Evolutionary conservation across 2,797 vertebrate genomes (phyloP), one percentile per base, ranked within the genome.

Genomic region (Scleropages formosus): DNA sequence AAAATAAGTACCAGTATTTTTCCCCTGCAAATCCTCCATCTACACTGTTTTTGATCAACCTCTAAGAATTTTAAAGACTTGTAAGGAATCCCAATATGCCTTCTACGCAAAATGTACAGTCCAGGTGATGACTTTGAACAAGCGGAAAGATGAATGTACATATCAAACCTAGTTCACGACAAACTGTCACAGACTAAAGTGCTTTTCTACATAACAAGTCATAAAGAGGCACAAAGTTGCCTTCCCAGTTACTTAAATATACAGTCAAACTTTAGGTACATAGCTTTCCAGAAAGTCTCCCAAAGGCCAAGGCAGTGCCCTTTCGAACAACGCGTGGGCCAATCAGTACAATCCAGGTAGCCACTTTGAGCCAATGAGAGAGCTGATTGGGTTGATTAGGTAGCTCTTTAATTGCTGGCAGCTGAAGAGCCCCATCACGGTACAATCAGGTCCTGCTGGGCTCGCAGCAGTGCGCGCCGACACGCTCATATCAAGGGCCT

Each of bases 351-450:
- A 11, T 47, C 16, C 47, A 70, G 20, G 24, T 13, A 51, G 27
- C 47, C 53, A 70, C 67, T 70, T 70, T 56, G 12, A 53, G 24
- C 67, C 67, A 70, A 70, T 70, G 20, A 53, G 47, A 27, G 16
- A 12, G 46, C 20, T 18, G 18, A 68, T 68, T 6, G 3, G 47
- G 46, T 49, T 70, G 67, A 70, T 70, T 70, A 70, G 67, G 53
- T 26, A 51, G 67, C 47, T 70, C 12, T 22, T 46, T 70, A 70
- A 70, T 70, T 51, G 67, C 49, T 26, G 67, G 15, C 67, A 70
- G 67, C 49, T 49, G 67, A 49, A 70, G 67, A 16, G 49, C 46
- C 49, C 53, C 67, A 70, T 70, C 46, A 51, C 47, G 67, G 24
- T 3, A 70, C 49, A 70, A 70, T 70, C 67, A 70, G 67, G 46